Conservation (phyloP, 2,797 vertebrate species). For the Sebastes kiyomatsui region DNA sequence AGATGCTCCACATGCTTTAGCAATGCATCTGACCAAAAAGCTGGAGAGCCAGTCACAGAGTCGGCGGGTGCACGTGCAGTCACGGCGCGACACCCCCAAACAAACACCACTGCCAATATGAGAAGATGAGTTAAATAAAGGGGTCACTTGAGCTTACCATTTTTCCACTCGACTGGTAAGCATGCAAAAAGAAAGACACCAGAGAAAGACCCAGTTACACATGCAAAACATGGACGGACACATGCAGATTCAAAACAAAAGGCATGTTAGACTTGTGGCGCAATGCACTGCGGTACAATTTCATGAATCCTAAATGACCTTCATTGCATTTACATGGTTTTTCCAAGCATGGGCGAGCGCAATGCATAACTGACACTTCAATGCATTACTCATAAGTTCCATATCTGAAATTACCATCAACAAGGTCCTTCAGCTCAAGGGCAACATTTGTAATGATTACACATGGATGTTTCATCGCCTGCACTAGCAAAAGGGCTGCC, state of each 20-base stretch:
- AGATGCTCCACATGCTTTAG: conserved; percentile 58
- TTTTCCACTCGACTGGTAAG: conserved; percentile 96
- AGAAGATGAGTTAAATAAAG: conserved; percentile 68
- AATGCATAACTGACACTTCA: conserved; percentile 47
- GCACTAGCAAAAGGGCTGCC: neutral
- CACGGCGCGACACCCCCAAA: conserved; percentile 38
- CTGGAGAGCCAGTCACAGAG: conserved; percentile 34
- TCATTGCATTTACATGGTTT: conserved; percentile 60
- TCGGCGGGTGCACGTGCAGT: conserved; percentile 48
- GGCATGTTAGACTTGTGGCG: conserved; percentile 67
- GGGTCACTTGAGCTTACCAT: conserved; percentile 90
- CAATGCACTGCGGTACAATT: conserved; percentile 39
- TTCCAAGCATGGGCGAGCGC: conserved; percentile 59
- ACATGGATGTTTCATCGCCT: conserved; percentile 19
- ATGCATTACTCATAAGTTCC: conserved; percentile 58
- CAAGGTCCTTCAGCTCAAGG: conserved; percentile 61
- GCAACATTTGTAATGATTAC: conserved; percentile 55
- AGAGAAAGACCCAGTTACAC: conserved; percentile 85
- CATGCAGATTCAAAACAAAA: conserved; percentile 75
- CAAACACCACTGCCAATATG: conserved; percentile 45
- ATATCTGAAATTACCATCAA: conserved; percentile 68
- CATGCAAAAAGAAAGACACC: conserved; percentile 87
- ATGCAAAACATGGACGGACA: conserved; percentile 79
- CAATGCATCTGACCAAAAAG: conserved; percentile 45
- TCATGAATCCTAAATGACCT: conserved; percentile 66